A percentile compares a stretch with the other conserved stretches of the same genome.
Conservation (phyloP, 2,113 vertebrate genomes). For the Silurus meridionalis region DNA sequence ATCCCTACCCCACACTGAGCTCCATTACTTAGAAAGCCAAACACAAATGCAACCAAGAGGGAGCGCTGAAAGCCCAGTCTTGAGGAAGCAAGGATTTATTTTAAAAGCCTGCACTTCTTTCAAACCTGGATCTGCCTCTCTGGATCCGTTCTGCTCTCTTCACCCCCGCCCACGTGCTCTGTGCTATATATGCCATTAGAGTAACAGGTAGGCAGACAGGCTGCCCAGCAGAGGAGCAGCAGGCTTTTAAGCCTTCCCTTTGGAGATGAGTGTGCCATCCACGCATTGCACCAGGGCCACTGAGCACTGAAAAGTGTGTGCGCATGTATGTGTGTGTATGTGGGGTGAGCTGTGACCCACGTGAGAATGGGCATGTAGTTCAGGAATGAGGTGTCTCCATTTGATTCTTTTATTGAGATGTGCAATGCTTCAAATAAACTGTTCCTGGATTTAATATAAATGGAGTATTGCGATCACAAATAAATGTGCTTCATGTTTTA, state of each 20-base stretch:
- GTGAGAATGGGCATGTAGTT: conserved; percentile 29
- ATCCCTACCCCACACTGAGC: conserved; percentile 34
- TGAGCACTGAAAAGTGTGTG: conserved; percentile 38
- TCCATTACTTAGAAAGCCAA: conserved; percentile 39
- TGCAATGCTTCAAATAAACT: not conserved
- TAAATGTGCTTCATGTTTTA: not conserved
- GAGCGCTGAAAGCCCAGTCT: conserved; percentile 38
- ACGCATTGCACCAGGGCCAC: conserved; percentile 27
- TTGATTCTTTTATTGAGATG: conserved; percentile 20
- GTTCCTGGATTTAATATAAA: not conserved
- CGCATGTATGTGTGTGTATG: not conserved
- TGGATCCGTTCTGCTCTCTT: conserved; percentile 49
- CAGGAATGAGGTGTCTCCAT: conserved; percentile 26
- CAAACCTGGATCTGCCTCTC: conserved; percentile 43
- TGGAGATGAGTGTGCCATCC: conserved; percentile 49
- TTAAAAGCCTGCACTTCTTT: conserved; percentile 39
- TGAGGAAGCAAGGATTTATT: conserved; percentile 37
- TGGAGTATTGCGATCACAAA: not conserved
- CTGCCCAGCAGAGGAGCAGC: conserved; percentile 46
- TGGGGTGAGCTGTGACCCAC: conserved; percentile 16
- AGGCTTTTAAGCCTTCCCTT: conserved; percentile 52
- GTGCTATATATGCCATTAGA: conserved; percentile 53
- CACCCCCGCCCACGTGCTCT: conserved; percentile 37
- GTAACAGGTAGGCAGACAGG: conserved; percentile 50
- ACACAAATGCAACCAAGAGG: conserved; percentile 16